A percentile compares a stretch with the other conserved stretches of the same genome.
phyloP scores from a whole-genome alignment of 2,113 vertebrate genomes.

The Oreamnos americanus region DNA sequence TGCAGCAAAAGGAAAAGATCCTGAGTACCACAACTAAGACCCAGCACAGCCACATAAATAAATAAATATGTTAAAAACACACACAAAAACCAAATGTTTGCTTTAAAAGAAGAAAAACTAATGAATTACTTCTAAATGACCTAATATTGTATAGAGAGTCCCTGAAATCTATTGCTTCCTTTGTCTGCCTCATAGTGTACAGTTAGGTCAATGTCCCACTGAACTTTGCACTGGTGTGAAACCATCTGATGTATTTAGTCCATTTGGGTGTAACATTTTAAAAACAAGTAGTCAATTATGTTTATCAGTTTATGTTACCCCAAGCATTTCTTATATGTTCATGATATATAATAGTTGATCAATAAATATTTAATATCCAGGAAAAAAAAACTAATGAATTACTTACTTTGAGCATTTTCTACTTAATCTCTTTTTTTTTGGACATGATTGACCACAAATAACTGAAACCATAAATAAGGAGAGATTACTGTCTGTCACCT shows the following conservation, averaged over 20 bases:
- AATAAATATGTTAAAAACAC: not conserved
- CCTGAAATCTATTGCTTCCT: not conserved
- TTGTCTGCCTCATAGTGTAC: not conserved
- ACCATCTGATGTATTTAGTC: not conserved
- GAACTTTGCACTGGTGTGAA: slow-evolving; percentile 34
- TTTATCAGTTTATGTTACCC: not conserved
- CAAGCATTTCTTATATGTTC: not conserved
- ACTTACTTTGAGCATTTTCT: not conserved
- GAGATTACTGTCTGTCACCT: not conserved
- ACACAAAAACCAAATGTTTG: not conserved
- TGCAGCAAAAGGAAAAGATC: not conserved
- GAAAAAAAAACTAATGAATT: not conserved
- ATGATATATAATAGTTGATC: not conserved
- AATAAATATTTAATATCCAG: not conserved
- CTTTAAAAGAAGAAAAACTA: not conserved
- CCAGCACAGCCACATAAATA: not conserved
- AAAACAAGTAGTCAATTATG: not conserved
- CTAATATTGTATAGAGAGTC: slow-evolving; percentile 42
- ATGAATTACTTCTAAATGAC: slow-evolving; percentile 3
- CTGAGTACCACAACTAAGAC: not conserved
- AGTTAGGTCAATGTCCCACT: slow-evolving; percentile 29
- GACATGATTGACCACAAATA: not conserved
- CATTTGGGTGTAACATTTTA: slow-evolving; percentile 12
- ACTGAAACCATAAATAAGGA: not conserved
- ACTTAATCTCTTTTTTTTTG: not conserved